A percentile compares a stretch with the other conserved stretches of the same genome.
Evolutionary conservation across 2,113 vertebrate genomes (phyloP).

Genomic region (Eurystomus gularis): DNA sequence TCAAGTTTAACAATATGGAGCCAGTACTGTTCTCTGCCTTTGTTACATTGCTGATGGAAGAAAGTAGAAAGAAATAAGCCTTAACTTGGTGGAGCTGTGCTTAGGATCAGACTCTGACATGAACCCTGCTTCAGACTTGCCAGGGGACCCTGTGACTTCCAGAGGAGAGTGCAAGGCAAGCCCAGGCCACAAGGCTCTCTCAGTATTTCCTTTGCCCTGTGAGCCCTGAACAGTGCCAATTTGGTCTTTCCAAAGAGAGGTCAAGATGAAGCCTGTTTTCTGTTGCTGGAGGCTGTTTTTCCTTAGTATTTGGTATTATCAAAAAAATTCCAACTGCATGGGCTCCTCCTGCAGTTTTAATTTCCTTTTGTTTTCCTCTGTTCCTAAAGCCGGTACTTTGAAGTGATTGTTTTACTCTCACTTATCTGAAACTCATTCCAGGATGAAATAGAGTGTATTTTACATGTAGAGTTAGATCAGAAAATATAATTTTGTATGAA

Average conservation of each 20-base stretch:
- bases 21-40: background rate
- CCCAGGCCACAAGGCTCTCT: background rate
- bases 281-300: background rate
- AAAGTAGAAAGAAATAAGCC: background rate
- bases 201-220: background rate
- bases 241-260: background rate
- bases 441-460: background rate
- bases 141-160: background rate
- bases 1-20: background rate
- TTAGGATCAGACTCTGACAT: background rate
- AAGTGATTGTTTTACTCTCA: background rate
- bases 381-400: background rate
- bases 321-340: background rate
- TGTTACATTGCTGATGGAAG: background rate
- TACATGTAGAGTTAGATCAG: background rate
- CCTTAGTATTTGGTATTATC: background rate
- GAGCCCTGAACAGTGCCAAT: background rate
- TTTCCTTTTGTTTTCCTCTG: background rate
- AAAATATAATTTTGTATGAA: background rate
- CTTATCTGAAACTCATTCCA: background rate
- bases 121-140: background rate
- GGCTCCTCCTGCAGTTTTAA: background rate
- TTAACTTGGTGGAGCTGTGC: background rate
- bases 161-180: background rate
- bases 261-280: background rate